Base-by-base conservation (phyloP, 2,888 invertebrate genomes). In the Nemotelus nigrinus region DNA sequence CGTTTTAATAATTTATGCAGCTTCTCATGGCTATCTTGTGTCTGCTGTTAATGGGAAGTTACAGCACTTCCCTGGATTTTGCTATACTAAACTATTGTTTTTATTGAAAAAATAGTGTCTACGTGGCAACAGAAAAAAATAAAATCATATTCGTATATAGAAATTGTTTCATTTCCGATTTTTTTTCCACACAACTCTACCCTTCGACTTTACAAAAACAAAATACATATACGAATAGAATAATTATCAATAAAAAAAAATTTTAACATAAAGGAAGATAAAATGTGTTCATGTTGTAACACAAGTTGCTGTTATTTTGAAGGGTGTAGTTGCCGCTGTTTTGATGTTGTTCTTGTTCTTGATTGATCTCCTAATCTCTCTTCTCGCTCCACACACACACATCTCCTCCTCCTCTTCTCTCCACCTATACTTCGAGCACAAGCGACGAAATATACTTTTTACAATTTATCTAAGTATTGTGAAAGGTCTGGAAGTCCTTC, bases 381-480 rank as follows among this genome's bases (percentile, higher is more conserved):
- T 3, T 57, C 10, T 57, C 57, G 8, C 43, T 63, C 41, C 63
- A 63, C 3, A 63, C 43, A 8, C 7, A 8, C 63, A 63, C 71
- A 8, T 53, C 55, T 70, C 4, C 41, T 55, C 53, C 53, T 39
- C 10, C 53, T 4, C 39, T 43, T 60, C 48, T n/a, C 45, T 57
- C 72, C 47, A 47, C 72, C 6, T 4, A 5, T 41, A 10, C 47
- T n/a, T 39, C 57, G 47, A 3, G 44, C 47, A 7, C 47, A 5
- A n/a, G 25, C 57, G 45, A 41, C 39, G 47, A 45, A 10, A 50
- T 39, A 39, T 43, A 74, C 74, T 58, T 74, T 82, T 97, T 98
- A 99, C 94, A 99, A 91, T 91, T 99, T 99, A 92, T 99, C 99
- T 90, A 98, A 90, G 89, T 97, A 99, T 91, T 96, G 94, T 86